Evolutionary conservation across 1,140 invertebrate genomes (phyloP), one percentile per base, ranked within the genome.

Genomic region (Pemphigus obesinymphae): DNA sequence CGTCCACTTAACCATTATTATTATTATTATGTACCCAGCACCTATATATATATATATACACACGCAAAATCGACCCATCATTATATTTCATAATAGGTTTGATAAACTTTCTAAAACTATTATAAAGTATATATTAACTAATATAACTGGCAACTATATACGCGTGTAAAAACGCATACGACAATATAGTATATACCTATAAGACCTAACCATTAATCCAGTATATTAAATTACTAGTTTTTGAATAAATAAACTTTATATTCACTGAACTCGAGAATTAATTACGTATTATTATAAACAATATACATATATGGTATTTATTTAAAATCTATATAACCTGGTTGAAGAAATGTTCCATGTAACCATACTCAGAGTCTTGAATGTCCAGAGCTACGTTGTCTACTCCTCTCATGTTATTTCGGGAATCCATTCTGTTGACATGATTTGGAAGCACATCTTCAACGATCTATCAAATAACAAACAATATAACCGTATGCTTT

Each of bases 261-360:
- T 63, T 17, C 31, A n/a, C 31, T 10, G 17, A 66, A 40, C 3
- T 66, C n/a, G n/a, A 34, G 34, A 13, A 6, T 40, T n/a, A 26
- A 58, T 31, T 66, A 66, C 8, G 8, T 66, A 66, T 23, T 1
- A 31, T 61, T 61, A 31, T 10, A 17, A 23, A 66, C 20, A 63
- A 66, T 23, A 40, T 3, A 66, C 23, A 26, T 68, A 37, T 31
- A 17, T n/a, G n/a, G n/a, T n/a, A n/a, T n/a, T n/a, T n/a, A n/a
- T n/a, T n/a, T n/a, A n/a, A n/a, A n/a, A n/a, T 23, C 3, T 8
- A 26, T 23, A 34, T 83, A 82, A 85, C 85, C 82, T 84, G 83
- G 40, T 76, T 73, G 45, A 84, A 85, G 73, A 85, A 85, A 72
- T 83, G 82, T 58, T 85, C 83, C 85, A 85, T 85, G 55, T 84